These are phyloP conservation scores for Axea sp. DNA, from an alignment of 2,888 invertebrate species.

Conservation along the genomic window DNA sequence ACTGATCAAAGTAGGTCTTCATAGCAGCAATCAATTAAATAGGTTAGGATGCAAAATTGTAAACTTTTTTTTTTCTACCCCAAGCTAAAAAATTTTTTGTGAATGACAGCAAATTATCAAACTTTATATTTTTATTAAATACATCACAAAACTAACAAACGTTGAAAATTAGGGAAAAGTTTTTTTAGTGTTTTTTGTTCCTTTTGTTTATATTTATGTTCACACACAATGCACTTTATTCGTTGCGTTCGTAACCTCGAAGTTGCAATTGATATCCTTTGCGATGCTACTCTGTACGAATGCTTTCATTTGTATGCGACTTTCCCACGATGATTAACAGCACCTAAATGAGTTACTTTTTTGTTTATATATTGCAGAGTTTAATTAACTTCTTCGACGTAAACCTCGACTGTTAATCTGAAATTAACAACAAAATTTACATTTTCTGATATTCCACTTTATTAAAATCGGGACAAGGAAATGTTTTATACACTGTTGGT, in stretches of 20 bases:
- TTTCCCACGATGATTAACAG: not conserved
- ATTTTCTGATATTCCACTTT: slow-evolving; percentile 28
- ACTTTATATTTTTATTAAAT: slow-evolving; percentile 60
- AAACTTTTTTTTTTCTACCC: slow-evolving; percentile 4
- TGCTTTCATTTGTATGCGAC: slow-evolving; percentile 4
- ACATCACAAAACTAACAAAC: slow-evolving; percentile 56
- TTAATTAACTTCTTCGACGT: slow-evolving; percentile 9
- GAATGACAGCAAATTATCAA: slow-evolving; percentile 37
- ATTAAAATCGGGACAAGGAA: not conserved
- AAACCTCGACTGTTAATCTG: slow-evolving; percentile 36
- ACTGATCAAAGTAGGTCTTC: slow-evolving; percentile 60
- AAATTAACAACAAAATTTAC: slow-evolving; percentile 40
- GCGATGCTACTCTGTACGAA: not conserved
- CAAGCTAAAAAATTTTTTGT: slow-evolving; percentile 3
- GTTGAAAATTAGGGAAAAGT: slow-evolving; percentile 15
- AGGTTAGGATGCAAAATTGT: slow-evolving; percentile 24
- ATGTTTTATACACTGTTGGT: slow-evolving; percentile 18
- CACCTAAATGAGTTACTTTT: slow-evolving; percentile 10
- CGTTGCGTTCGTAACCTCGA: slow-evolving; percentile 14
- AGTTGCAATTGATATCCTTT: slow-evolving; percentile 3
- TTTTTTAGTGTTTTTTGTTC: slow-evolving; percentile 6
- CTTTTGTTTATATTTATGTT: slow-evolving; percentile 40
- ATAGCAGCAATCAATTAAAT: slow-evolving; percentile 25
- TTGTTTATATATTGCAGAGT: slow-evolving; percentile 17
- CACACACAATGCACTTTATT: slow-evolving; percentile 39